Evolutionary conservation across 2,113 vertebrate genomes (phyloP).

Genomic region (Diphyllodes magnificus): DNA sequence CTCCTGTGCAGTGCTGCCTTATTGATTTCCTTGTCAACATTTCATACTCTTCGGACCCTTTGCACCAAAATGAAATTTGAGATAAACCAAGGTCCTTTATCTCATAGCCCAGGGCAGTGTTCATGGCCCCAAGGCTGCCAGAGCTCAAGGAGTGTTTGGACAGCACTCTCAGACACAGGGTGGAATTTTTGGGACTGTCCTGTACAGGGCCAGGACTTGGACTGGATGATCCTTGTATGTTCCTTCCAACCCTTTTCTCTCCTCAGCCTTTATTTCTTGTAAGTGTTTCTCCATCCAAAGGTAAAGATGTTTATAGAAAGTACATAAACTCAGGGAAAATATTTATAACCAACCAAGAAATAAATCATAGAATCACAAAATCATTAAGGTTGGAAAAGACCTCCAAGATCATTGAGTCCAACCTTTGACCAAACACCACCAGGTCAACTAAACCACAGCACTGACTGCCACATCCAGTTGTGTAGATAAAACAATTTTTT

Average conservation of each 20-base stretch:
- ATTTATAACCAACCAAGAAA: background rate
- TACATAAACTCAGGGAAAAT: background rate
- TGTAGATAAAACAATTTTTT: background rate
- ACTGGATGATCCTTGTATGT: background rate
- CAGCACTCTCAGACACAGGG: background rate
- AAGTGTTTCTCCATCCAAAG: background rate
- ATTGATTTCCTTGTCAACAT: background rate
- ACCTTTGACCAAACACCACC: background rate
- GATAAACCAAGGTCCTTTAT: background rate
- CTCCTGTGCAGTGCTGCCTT: background rate
- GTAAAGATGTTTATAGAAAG: background rate
- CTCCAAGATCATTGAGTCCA: background rate
- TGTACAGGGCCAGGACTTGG: background rate
- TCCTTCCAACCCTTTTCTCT: background rate
- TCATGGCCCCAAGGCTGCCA: background rate
- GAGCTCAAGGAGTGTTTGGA: background rate
- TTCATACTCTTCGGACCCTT: accelerated
- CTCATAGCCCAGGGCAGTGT: background rate
- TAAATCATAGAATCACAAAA: background rate
- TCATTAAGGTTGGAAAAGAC: background rate
- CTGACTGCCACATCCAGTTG: background rate
- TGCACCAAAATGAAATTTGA: background rate
- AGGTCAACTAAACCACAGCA: background rate
- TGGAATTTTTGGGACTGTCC: background rate
- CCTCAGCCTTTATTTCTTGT: background rate